Evolutionary conservation across 2,113 vertebrate genomes (phyloP), one percentile per base, ranked within the genome.

Genomic region (Nematolebias whitei): DNA sequence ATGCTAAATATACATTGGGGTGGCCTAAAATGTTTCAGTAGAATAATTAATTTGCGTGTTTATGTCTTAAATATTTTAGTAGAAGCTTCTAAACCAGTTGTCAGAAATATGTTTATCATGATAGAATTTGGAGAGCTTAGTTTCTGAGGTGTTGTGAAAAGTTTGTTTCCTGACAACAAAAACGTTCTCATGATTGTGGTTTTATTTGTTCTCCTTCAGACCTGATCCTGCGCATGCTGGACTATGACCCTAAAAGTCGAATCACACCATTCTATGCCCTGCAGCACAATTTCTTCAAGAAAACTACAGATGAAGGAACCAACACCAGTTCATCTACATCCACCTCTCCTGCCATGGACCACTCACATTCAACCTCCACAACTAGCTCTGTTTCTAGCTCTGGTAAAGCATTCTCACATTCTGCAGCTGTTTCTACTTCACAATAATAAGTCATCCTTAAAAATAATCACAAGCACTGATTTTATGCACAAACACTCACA

Each of bases 281-380:
- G 91, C 96, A 98, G 92, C 96, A 98, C 84, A 96, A 96, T 88
- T 98, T 98, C 93, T 98, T 98, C 87, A 96, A 96, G 88, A 96
- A 96, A 86, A 97, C 96, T n/a, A 95, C 94, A 50, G 96, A 98
- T 54, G 96, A 98, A 89, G 96, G 95, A 91, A 97, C 95, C 87
- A 97, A 96, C 93, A 98, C 96, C 69, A 95, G 94, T 92, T 95
- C 94, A 91, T 96, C 95, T 74, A 93, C 93, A 84, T 96, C 95
- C 79, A 95, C 94, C 71, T 94, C 93, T 89, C 94, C 94, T 55
- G 94, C 95, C 92, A 95, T 96, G 94, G 95, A 96, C 93, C 94
- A 96, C 93, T 95, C 95, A 85, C 95, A 96, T 91, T 96, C 95
- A 85, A 95, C 96, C 90, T 96, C 95, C 90, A 96, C 96, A 64